phyloP scores from a whole-genome alignment of 2,888 invertebrate species.

The Microctonus brassicae region DNA sequence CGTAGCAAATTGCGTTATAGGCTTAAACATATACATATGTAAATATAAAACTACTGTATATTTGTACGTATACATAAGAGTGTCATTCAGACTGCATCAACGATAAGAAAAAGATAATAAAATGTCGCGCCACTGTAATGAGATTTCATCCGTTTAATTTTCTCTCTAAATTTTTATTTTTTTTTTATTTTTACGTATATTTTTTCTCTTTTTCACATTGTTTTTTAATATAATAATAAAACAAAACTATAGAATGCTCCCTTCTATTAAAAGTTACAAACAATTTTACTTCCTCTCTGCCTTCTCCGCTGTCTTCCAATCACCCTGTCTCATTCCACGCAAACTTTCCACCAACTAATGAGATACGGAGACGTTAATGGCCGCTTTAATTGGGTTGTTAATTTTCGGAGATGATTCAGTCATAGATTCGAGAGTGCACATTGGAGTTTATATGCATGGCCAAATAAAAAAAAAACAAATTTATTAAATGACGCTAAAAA shows the following conservation, averaged over 20 bases:
- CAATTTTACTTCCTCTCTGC: neutral
- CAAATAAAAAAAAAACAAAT: too few relatives aligned
- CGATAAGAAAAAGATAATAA: slow-evolving; percentile 47
- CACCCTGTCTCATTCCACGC: slow-evolving; percentile 51
- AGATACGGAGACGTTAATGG: slow-evolving; percentile 66
- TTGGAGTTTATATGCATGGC: too few relatives aligned
- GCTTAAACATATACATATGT: neutral
- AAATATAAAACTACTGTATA: too few relatives aligned
- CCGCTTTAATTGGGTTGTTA: slow-evolving; percentile 66
- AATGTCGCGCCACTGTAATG: too few relatives aligned
- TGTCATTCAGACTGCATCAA: neutral
- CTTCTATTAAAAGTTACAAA: neutral
- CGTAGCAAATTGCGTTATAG: slow-evolving; percentile 6
- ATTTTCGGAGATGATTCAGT: too few relatives aligned
- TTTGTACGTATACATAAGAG: neutral
- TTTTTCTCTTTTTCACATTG: too few relatives aligned
- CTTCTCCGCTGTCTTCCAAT: neutral
- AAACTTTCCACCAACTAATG: slow-evolving; percentile 61
- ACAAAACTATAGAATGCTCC: too few relatives aligned
- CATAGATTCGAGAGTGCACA: too few relatives aligned
- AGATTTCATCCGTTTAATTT: too few relatives aligned
- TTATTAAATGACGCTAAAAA: slow-evolving; percentile 56
- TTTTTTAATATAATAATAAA: too few relatives aligned
- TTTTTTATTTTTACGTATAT: too few relatives aligned
- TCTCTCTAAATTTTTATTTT: too few relatives aligned